Base-by-base conservation (phyloP, 2,797 vertebrate genomes). In the Graptemys geographica region DNA sequence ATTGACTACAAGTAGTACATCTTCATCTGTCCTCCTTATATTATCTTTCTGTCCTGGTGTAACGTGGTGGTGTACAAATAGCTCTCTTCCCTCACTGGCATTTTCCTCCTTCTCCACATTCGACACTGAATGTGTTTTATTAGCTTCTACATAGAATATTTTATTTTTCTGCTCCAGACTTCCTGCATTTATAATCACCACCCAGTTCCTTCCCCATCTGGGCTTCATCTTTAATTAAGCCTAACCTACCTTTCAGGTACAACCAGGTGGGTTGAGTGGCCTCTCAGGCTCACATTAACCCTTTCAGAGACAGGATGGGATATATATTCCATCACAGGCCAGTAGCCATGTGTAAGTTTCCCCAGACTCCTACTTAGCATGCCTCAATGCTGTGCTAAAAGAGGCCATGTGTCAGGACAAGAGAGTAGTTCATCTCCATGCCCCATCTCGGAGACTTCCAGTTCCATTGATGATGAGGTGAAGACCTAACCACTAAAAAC, bases 401-500 rank as follows among this genome's bases (percentile, higher is more conserved):
- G 41, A 91, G 31, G 23, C 27, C 37, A 69, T 37, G 37, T 37
- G 31, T 83, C 89, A 88, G 44, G 23, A 8, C 89, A 19, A 33
- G 89, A 31, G 31, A 91, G 52, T 51, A 92, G 53, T 33, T 78
- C 6, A 8, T 93, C 90, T 78, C 23, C 13, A 3, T 28, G 44
- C 41, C 8, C 7, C 1, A 87, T 87, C 44, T 80, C 84, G 51
- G 81, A 65, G 10, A 37, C 57, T 93, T 47, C 51, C 52, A 53
- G 55, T 28, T 47, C 41, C 23, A 76, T 8, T 76, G 41, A 47
- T 72, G n/a, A 87, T 82, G 57, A 84, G 56, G 53, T 65, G 8
- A 95, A 90, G 55, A 41, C n/a, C 13, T 93, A 4, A 53, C 82
- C 82, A 94, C 78, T 92, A 53, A 95, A 93, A 86, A 52, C 44